Base-by-base conservation (phyloP, 2,888 invertebrate species). In the Sceliomorpha sp. region DNA sequence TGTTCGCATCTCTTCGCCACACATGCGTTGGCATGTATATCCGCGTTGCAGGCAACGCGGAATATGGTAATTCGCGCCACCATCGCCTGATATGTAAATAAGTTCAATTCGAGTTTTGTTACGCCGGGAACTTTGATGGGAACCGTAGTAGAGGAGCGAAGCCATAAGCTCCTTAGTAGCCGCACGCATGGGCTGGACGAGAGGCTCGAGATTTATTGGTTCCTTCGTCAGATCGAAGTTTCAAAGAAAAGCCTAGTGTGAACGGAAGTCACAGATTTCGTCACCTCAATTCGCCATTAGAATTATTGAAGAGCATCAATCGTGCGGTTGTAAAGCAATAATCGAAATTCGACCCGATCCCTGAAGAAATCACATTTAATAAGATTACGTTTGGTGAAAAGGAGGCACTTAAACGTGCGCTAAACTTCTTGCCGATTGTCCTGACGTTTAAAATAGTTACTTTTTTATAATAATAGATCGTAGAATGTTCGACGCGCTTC, bases 1-100 rank as follows among this genome's bases (percentile, higher is more conserved):
- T 63, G 69, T 62, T 68, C 67, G 47, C 45, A 45, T 69, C 72
- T 73, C 70, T 72, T 73, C 62, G 76, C 71, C 78, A 81, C 80
- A 78, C 78, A 85, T 87, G 84, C 84, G 82, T 74, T 79, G 84
- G 82, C 86, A 85, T 85, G 84, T 84, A 78, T 76, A 74, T 75
- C 71, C 69, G 72, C 72, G 70, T 75, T 73, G 74, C 70, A 75
- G 70, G 70, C 69, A 67, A 56, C 71, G 73, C 63, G 74, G 80
- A 76, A 82, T 87, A 87, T 87, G 87, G 81, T 86, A 86, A 87
- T 87, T 81, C 76, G 76, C 64, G 73, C 80, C 80, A 77, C 74
- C 84, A 82, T 83, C 80, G 81, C 77, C 80, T 82, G 84, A 86
- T 87, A 88, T 88, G 88, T 87, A 87, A 88, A 88, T 88, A 81